A percentile compares a stretch with the other conserved stretches of the same genome.
Evolutionary conservation across 1,140 invertebrate species (phyloP).

Genomic region (Gryllus bimaculatus): DNA sequence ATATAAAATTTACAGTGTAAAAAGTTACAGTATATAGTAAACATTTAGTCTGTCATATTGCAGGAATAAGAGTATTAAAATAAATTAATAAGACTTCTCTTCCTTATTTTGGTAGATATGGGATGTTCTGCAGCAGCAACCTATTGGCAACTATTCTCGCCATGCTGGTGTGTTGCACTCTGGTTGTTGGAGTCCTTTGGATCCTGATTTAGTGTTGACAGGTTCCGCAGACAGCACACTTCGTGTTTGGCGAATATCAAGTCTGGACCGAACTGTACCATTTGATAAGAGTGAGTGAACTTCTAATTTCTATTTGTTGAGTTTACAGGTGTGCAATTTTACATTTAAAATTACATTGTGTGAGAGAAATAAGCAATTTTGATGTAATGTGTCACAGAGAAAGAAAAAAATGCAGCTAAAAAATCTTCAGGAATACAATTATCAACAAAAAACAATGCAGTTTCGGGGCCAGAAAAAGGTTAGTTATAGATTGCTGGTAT

Average conservation of each 20-base stretch:
- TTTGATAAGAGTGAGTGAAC: slow-evolving; percentile 17
- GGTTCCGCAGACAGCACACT: slow-evolving; percentile 50
- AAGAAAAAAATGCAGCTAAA: not conserved
- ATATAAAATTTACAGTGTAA: too few species aligned
- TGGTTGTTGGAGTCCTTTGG: slow-evolving; percentile 53
- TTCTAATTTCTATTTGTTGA: not conserved
- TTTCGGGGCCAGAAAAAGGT: not conserved
- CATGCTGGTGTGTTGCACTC: slow-evolving; percentile 41
- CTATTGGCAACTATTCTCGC: slow-evolving; percentile 44
- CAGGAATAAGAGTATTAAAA: too few species aligned
- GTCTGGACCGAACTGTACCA: slow-evolving; percentile 28
- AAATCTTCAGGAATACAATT: not conserved
- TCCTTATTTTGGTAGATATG: slow-evolving; percentile 46
- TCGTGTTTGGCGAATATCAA: slow-evolving; percentile 46
- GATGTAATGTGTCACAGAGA: not conserved
- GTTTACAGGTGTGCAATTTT: not conserved
- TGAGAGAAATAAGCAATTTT: not conserved
- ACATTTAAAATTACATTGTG: not conserved
- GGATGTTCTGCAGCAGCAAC: slow-evolving; percentile 47
- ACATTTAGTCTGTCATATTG: too few species aligned
- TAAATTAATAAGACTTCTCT: too few species aligned
- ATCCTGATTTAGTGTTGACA: slow-evolving; percentile 50
- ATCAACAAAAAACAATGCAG: not conserved
- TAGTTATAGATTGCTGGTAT: too few species aligned
- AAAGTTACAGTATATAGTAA: too few species aligned